Conservation (phyloP, 1,140 invertebrate species). For the Eriosoma lanigerum region DNA sequence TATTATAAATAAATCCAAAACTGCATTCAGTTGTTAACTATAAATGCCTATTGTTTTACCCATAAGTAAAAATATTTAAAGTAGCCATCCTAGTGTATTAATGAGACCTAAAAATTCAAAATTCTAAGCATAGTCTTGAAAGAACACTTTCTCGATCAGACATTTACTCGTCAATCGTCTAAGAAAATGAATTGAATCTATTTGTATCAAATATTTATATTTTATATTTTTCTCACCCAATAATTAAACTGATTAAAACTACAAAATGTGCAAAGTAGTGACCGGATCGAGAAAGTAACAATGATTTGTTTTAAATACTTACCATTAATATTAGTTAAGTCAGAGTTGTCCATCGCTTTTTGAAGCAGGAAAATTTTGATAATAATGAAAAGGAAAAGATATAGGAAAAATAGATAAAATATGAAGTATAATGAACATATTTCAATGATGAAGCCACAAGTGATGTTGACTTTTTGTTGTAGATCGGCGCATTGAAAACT, state of each 20-base stretch:
- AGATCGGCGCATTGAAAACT: constrained; percentile 41
- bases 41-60: not conserved
- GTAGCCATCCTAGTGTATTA: not conserved
- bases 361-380: constrained; percentile 24
- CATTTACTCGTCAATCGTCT: not conserved
- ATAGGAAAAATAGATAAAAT: not conserved
- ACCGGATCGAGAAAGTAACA: constrained; percentile 19
- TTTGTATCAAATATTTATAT: not conserved
- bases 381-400: not conserved
- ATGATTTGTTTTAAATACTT: constrained; percentile 43
- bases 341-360: constrained; percentile 39
- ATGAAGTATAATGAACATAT: not conserved
- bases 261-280: not conserved
- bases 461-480: constrained; percentile 37
- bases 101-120: not conserved
- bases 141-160: constrained; percentile 30
- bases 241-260: not conserved
- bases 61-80: not conserved
- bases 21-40: not conserved
- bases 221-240: not conserved
- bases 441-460: not conserved
- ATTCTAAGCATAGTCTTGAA: constrained; percentile 9
- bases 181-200: not conserved
- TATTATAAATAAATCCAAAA: not conserved
- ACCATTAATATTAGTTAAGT: constrained; percentile 27